Evolutionary conservation across 2,888 invertebrate genomes (phyloP).

Genomic region (Anoncus sp.): DNA sequence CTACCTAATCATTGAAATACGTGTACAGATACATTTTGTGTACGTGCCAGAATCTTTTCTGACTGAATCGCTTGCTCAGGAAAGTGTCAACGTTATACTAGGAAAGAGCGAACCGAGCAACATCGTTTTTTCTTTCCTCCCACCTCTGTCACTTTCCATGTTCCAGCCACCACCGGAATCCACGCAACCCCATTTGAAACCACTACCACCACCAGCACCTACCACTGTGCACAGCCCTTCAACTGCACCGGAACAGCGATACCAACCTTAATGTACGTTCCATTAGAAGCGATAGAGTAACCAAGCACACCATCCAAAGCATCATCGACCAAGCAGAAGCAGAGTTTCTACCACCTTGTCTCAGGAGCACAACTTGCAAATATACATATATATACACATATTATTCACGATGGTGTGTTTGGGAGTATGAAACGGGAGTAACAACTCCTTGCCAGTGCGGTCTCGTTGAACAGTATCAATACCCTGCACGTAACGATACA

Average conservation of each 20-base stretch:
- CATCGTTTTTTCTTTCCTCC: constrained; percentile 32
- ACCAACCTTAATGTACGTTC: constrained; percentile 73
- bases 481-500: constrained; percentile 54
- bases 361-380: not conserved
- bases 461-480: constrained; percentile 53
- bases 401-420: constrained; percentile 3
- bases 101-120: constrained; percentile 31
- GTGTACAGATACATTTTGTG: no score
- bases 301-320: constrained; percentile 18
- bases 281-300: constrained; percentile 68
- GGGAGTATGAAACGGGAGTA: constrained; percentile 28
- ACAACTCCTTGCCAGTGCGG: constrained; percentile 52
- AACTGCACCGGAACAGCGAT: constrained; percentile 65
- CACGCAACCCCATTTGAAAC: constrained; percentile 18
- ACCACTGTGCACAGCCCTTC: constrained; percentile 19
- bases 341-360: constrained; percentile 17
- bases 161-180: constrained; percentile 28
- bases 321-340: constrained; percentile 8
- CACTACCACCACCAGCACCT: constrained; percentile 27
- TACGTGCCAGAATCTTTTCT: no score
- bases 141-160: constrained; percentile 40
- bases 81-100: constrained; percentile 57
- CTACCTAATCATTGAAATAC: no score
- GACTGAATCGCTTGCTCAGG: constrained; percentile 44
- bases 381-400: not conserved